phyloP scores from a whole-genome alignment of 2,888 invertebrate species.

The Meteorus cinctellus region DNA sequence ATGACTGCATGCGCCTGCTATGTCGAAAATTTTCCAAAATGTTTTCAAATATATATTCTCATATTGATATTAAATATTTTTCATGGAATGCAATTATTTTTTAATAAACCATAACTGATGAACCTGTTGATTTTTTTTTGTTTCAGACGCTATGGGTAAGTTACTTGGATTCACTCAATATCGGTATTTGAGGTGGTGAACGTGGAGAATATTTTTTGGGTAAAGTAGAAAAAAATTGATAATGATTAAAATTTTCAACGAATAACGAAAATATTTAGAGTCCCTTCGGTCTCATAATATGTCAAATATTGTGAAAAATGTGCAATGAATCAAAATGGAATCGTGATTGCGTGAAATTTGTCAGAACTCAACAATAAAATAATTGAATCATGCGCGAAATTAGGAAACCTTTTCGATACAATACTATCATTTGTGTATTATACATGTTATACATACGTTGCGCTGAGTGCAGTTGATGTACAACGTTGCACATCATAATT shows the following conservation, averaged over 20 bases:
- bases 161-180: constrained; percentile 62
- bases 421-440: neutral
- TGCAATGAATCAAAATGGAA: too few relatives aligned
- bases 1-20: constrained; percentile 38
- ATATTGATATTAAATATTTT: too few relatives aligned
- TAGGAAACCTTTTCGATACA: neutral
- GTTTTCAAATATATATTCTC: constrained; percentile 4
- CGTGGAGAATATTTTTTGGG: neutral
- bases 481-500: neutral
- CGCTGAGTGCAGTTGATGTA: neutral
- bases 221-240: constrained; percentile 24
- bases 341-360: neutral
- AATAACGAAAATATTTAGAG: neutral
- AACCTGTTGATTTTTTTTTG: constrained; percentile 75
- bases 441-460: neutral
- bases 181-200: neutral
- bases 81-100: neutral
- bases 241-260: neutral
- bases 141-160: constrained; percentile 90
- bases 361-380: too few relatives aligned
- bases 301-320: too few relatives aligned
- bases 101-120: constrained; percentile 1
- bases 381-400: too few relatives aligned
- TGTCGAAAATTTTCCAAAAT: constrained; percentile 48
- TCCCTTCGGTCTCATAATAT: neutral